Evolutionary conservation across 2,888 invertebrate genomes (phyloP), one percentile per base, ranked within the genome.

Genomic region (Diabrotica balteata): DNA sequence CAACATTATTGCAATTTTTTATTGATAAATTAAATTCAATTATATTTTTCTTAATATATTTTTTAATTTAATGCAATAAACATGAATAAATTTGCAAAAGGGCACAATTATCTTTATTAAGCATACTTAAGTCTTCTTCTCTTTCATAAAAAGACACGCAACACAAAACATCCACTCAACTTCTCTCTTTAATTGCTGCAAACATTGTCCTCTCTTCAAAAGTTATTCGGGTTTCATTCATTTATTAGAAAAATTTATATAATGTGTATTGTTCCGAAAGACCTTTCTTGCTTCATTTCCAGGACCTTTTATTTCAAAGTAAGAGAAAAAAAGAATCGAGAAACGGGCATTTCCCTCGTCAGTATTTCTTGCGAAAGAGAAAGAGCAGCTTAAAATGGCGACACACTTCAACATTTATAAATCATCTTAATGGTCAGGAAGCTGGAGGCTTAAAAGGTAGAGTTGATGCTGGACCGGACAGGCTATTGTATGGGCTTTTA

Each of bases 351-450:
- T 54, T 54, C 42, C 7, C 43, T 54, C 54, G 44, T 54, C 43
- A 43, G 54, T 57, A 44, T 45, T 57, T 57, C 55, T 57, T 57
- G 11, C 11, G 43, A 7, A 17, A 9, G 17, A 57, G 55, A 57
- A 57, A 57, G 9, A 8, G 45, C 8, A 44, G 55, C 11, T 57
- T 57, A 17, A 43, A 45, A 45, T 11, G 17, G 55, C 17, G 55
- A 55, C 45, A 57, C 32, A 7, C 17, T 57, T 57, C 17, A 57
- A 57, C 55, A 57, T 44, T 17, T 11, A 54, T 54, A 54, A 54
- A 54, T 54, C 54, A 54, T 54, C n/a, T 54, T 43, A 54, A 54
- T 54, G 54, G 54, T 17, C 32, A 43, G 54, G 43, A 42, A 42
- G 54, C n/a, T 42, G 42, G 5, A 32, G n/a, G 51, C 8, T 17